phyloP scores from a whole-genome alignment of 2,113 vertebrate species.

The Enhydra lutris region DNA sequence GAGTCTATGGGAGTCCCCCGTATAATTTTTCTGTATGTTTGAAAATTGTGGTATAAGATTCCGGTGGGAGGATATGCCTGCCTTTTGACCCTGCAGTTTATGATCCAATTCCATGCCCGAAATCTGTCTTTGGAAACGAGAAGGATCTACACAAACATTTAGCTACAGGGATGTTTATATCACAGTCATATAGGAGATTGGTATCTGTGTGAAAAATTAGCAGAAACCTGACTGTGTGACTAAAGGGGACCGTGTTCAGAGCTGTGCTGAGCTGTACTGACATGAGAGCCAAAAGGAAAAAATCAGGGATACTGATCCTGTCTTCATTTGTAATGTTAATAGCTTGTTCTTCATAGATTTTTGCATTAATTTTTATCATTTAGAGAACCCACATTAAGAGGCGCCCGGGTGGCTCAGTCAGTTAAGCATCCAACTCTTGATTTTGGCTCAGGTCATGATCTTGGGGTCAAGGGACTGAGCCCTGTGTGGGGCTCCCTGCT shows the following conservation, averaged over 20 bases:
- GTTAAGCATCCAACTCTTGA: not conserved
- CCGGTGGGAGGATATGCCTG: not conserved
- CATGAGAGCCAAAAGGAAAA: not conserved
- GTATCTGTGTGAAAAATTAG: not conserved
- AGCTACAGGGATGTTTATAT: not conserved
- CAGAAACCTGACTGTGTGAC: not conserved
- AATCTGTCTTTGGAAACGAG: not conserved
- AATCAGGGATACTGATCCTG: not conserved
- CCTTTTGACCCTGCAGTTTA: not conserved
- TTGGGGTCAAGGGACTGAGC: not conserved
- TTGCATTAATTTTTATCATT: not conserved
- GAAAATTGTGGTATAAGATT: not conserved
- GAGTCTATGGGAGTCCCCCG: too few species aligned
- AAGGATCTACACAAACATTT: not conserved
- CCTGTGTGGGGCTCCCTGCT: not conserved
- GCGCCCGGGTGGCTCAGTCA: not conserved
- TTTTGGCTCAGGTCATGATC: not conserved
- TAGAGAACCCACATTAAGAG: not conserved
- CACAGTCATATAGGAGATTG: not conserved
- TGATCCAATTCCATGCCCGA: not conserved
- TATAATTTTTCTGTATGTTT: not conserved
- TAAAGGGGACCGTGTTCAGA: not conserved
- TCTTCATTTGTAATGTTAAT: not conserved
- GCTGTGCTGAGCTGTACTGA: not conserved
- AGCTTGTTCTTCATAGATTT: not conserved